Base-by-base conservation (phyloP, 1,140 invertebrate genomes). In the Cherax destructor region DNA sequence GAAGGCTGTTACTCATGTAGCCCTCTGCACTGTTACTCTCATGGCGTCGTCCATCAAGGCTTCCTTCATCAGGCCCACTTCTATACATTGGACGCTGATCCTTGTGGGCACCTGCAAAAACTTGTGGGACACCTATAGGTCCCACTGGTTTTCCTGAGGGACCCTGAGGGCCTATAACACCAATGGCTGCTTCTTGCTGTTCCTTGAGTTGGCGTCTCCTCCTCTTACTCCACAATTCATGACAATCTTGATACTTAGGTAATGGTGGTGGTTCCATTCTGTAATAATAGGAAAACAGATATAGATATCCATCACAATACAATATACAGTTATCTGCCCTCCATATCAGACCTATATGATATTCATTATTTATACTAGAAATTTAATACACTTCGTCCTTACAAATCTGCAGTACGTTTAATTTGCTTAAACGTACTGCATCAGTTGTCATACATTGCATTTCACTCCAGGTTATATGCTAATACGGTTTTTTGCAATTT, bases 161-260 rank as follows among this genome's bases (percentile, higher is more conserved):
- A 47, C 49, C 80, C 65, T 56, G 88, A 6, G 85, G 78, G 5
- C 49, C 84, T 65, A 47, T 47, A 83, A 85, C 56, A 92, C 93
- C 95, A 93, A 93, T 94, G 94, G 90, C 95, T 94, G 95, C 95
- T 91, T 97, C 97, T 94, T 97, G 96, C 93, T 97, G 97, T 93
- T 98, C 97, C 59, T 97, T 95, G 93, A 97, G 95, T 94, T 98
- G 97, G 21, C 96, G 95, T 93, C 97, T 96, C 65, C 97, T 96
- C 94, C 98, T 98, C 95, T 99, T 99, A 93, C 98, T 98, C 99
- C 99, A 99, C 93, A 99, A 95, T 95, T 99, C 99, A 95, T 99
- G 99, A 95, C 99, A 99, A 95, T 99, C 99, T 95, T 99, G 99
- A 96, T 98, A 98, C 50, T 97, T 97, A 1, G 99, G 99, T 91